phyloP scores from a whole-genome alignment of 2,113 vertebrate species.

The Phalacrocorax aristotelis region DNA sequence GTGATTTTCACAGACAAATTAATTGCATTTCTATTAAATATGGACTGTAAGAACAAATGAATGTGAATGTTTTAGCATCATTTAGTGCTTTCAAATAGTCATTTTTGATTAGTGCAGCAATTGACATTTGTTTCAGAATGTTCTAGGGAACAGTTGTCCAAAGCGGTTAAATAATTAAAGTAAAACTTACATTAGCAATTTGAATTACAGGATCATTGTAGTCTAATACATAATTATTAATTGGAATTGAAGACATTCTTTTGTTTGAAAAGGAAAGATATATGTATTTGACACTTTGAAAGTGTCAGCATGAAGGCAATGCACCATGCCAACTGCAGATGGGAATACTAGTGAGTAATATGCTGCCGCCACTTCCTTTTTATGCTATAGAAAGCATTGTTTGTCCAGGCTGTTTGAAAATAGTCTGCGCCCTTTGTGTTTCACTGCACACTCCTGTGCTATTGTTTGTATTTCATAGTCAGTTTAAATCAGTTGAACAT shows the following conservation, averaged over 20 bases:
- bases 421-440: neutral
- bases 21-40: neutral
- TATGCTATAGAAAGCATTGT: neutral
- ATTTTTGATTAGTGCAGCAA: constrained; percentile 25
- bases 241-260: neutral
- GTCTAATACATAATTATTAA: neutral
- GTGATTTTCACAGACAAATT: neutral
- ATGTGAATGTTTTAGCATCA: neutral
- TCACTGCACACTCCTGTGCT: neutral
- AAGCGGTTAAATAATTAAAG: constrained; percentile 23
- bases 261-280: neutral
- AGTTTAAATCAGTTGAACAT: neutral
- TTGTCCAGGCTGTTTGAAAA: constrained; percentile 18
- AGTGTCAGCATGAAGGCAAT: neutral
- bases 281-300: neutral
- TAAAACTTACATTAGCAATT: constrained; percentile 3
- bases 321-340: neutral
- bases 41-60: neutral
- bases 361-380: neutral
- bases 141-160: constrained; percentile 24
- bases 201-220: constrained; percentile 36
- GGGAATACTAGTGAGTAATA: neutral
- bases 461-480: neutral
- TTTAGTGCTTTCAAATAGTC: constrained; percentile 28
- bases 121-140: constrained; percentile 36